Evolutionary conservation across 2,888 invertebrate genomes (phyloP).

Genomic region (Allacma fusca): DNA sequence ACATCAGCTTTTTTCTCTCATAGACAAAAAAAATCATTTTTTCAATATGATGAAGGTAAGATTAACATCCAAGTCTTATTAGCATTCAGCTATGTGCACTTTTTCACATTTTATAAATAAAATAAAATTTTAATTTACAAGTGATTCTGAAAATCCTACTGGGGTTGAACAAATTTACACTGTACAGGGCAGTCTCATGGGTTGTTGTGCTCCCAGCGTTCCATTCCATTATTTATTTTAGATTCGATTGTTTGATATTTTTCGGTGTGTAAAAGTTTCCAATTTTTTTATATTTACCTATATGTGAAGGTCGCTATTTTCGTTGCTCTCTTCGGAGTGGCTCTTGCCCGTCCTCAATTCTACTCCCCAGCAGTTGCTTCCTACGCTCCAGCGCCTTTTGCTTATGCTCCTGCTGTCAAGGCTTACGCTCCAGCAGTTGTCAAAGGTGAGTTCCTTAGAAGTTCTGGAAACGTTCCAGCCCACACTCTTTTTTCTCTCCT

Average conservation of each 20-base stretch:
- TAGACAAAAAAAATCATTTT: neutral
- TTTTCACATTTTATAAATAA: too few relatives aligned
- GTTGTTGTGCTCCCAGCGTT: too few relatives aligned
- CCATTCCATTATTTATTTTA: too few relatives aligned
- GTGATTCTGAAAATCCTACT: too few relatives aligned
- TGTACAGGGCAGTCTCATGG: too few relatives aligned
- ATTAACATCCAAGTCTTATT: too few relatives aligned
- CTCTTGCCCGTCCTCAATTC: slow-evolving; percentile 40
- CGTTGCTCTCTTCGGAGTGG: slow-evolving; percentile 34
- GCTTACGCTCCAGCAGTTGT: slow-evolving; percentile 37
- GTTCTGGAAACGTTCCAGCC: too few relatives aligned
- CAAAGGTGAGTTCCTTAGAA: slow-evolving; percentile 30
- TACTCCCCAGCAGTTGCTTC: slow-evolving; percentile 3
- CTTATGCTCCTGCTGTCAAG: slow-evolving; percentile 26
- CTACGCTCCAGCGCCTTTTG: slow-evolving; percentile 16
- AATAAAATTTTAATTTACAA: too few relatives aligned
- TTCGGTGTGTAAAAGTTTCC: neutral
- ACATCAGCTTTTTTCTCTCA: neutral
- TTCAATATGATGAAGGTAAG: neutral
- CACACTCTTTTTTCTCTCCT: too few relatives aligned
- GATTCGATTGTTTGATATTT: neutral
- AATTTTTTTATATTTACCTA: neutral
- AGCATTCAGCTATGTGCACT: neutral
- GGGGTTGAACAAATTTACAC: too few relatives aligned
- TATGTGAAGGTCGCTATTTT: slow-evolving; percentile 43